A percentile compares a stretch with the other conserved stretches of the same genome.
Conservation (phyloP, 2,888 invertebrate species). For the Loripinus fragilis region DNA sequence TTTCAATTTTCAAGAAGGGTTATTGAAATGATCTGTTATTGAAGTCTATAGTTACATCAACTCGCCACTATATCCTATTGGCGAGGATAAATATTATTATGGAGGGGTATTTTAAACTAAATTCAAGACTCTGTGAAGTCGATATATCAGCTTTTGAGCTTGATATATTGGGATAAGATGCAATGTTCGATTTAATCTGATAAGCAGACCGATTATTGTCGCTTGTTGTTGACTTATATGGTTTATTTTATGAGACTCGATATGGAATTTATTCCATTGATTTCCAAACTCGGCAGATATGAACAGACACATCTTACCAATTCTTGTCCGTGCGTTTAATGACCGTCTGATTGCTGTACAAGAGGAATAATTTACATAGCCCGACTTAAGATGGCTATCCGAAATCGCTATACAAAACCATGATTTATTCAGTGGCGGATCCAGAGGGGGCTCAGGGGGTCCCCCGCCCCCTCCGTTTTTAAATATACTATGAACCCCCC, state of each 20-base stretch:
- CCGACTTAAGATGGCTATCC: too few relatives aligned
- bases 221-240: slow-evolving; percentile 15
- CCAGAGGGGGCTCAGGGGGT: too few relatives aligned
- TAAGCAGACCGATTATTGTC: slow-evolving; percentile 13
- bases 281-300: neutral
- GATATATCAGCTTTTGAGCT: slow-evolving; percentile 26
- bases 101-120: slow-evolving; percentile 8
- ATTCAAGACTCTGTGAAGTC: neutral
- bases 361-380: too few relatives aligned
- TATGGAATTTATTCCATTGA: slow-evolving; percentile 16
- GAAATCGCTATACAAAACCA: too few relatives aligned
- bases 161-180: slow-evolving; percentile 15
- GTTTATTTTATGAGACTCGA: slow-evolving; percentile 6
- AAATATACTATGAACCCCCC: too few relatives aligned
- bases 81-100: slow-evolving; percentile 25
- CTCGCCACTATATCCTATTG: slow-evolving; percentile 17
- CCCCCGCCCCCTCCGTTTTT: too few relatives aligned
- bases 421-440: too few relatives aligned
- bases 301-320: too few relatives aligned
- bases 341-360: too few relatives aligned
- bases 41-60: slow-evolving; percentile 29
- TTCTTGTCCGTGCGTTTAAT: too few relatives aligned
- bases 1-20: slow-evolving; percentile 23
- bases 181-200: slow-evolving; percentile 17
- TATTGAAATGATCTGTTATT: slow-evolving; percentile 23